phyloP scores from a whole-genome alignment of 2,888 invertebrate species.

The Escarpia spicata region DNA sequence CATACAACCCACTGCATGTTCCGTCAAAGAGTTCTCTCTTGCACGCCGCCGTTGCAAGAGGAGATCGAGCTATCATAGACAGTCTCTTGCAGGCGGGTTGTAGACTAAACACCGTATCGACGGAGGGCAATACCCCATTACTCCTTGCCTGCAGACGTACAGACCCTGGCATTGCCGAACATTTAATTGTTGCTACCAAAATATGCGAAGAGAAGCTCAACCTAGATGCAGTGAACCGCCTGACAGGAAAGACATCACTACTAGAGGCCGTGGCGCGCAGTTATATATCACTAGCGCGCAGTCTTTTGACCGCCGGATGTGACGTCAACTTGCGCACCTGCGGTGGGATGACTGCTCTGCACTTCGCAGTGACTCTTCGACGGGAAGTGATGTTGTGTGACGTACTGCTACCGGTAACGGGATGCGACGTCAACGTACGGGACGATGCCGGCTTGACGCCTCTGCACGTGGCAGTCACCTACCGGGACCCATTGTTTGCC shows the following conservation, averaged over 20 bases:
- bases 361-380: not conserved
- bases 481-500: not conserved
- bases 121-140: not conserved
- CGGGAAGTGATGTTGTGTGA: not conserved
- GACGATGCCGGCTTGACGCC: not conserved
- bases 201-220: not conserved
- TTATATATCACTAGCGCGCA: not conserved
- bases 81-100: not conserved
- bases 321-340: not conserved
- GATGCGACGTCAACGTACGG: not conserved
- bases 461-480: not conserved
- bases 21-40: not conserved
- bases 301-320: not conserved
- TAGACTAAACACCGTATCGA: not conserved
- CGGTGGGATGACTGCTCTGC: not conserved
- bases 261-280: not conserved
- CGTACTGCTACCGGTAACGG: not conserved
- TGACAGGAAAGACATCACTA: not conserved
- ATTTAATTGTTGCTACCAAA: not conserved
- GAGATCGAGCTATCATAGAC: conserved; percentile 10
- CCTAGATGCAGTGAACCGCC: not conserved
- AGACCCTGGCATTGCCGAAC: not conserved
- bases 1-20: not conserved
- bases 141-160: not conserved
- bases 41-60: not conserved